Percentiles rank a stretch among this genome's conserved stretches.
These are phyloP conservation scores for Rhingia campestris DNA, from an alignment of 2,888 invertebrate species.

Conservation along the genomic window DNA sequence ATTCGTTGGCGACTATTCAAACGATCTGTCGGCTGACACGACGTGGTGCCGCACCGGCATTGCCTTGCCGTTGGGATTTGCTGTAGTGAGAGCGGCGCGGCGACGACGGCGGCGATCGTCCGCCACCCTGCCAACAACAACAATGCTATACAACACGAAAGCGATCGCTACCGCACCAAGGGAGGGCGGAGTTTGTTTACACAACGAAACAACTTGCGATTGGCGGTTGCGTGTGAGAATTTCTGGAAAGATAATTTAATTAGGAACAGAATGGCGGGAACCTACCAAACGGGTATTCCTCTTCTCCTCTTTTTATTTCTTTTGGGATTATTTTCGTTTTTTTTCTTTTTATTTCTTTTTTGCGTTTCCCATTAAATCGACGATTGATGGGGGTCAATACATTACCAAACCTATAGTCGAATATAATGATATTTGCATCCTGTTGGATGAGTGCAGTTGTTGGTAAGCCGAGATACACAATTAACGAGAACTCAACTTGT, in stretches of 20 bases:
- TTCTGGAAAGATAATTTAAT: constrained; percentile 73
- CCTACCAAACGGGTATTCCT: constrained; percentile 23
- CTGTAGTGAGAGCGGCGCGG: not conserved
- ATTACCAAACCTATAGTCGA: constrained; percentile 33
- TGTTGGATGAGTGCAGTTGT: constrained; percentile 22
- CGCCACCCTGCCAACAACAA: not conserved
- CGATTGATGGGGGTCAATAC: constrained; percentile 70
- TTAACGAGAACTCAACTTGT: constrained; percentile 35
- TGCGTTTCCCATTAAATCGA: constrained; percentile 46
- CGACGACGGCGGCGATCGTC: not conserved
- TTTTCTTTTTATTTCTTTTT: constrained; percentile 23
- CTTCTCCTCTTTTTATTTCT: constrained; percentile 26
- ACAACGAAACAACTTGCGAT: constrained; percentile 69
- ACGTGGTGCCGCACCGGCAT: constrained; percentile 15
- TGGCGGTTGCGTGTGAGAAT: constrained; percentile 74
- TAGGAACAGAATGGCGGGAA: constrained; percentile 72
- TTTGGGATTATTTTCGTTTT: not conserved
- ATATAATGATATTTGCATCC: constrained; percentile 9
- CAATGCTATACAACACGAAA: too few relatives aligned
- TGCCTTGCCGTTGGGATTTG: not conserved
- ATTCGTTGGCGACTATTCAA: constrained; percentile 68
- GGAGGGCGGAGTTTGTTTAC: constrained; percentile 73
- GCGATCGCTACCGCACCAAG: constrained; percentile 19
- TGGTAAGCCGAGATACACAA: constrained; percentile 21
- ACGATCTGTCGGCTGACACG: constrained; percentile 63